phyloP scores from a whole-genome alignment of 2,797 vertebrate genomes.

The Pangasius sanitwongsei region DNA sequence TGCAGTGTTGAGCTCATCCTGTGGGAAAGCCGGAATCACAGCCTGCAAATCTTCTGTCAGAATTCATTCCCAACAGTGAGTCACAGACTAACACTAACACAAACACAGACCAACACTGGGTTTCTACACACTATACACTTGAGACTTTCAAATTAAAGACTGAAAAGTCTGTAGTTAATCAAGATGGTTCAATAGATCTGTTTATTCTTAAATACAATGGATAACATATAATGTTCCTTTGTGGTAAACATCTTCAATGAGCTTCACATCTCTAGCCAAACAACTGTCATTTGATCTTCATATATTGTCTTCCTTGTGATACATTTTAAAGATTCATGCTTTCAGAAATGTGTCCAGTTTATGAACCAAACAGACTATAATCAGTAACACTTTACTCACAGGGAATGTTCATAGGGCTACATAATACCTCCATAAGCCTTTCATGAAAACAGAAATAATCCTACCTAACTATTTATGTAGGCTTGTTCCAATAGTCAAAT shows the following conservation, averaged over 20 bases:
- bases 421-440: background rate
- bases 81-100: slow-evolving; percentile 35
- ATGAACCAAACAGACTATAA: background rate
- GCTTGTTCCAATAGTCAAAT: background rate
- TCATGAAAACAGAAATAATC: background rate
- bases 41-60: slow-evolving; percentile 27
- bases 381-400: background rate
- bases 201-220: slow-evolving; percentile 21
- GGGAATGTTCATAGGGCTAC: background rate
- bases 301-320: background rate
- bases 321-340: background rate
- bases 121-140: slow-evolving; percentile 1
- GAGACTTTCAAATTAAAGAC: slow-evolving; percentile 11
- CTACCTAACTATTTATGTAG: background rate
- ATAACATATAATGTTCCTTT: slow-evolving; percentile 5
- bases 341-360: background rate
- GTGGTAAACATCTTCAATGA: background rate
- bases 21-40: slow-evolving; percentile 36
- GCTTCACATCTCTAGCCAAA: background rate
- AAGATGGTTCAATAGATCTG: slow-evolving; percentile 3
- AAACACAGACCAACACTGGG: background rate
- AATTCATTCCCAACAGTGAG: slow-evolving; percentile 20
- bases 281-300: background rate
- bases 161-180: slow-evolving; percentile 8
- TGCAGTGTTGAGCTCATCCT: slow-evolving; percentile 60